Conservation (phyloP, 1,140 invertebrate genomes). For the Prorops nasuta region DNA sequence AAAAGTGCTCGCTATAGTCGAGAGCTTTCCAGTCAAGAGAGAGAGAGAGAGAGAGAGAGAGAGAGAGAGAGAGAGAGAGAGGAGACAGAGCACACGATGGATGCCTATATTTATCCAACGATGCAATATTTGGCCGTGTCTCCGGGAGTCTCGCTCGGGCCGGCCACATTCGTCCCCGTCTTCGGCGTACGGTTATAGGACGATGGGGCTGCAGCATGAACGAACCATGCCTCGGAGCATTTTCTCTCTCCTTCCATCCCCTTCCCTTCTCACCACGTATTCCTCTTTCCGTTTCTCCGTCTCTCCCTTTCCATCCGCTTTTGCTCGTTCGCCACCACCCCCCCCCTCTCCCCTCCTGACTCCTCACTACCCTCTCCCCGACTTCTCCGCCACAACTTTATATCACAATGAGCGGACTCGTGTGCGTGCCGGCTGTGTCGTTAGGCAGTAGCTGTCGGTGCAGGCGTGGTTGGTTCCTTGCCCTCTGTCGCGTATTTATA, state of each 20-base stretch:
- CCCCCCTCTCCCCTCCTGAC: not conserved
- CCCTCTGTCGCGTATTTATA: constrained; percentile 39
- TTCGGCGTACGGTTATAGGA: constrained; percentile 26
- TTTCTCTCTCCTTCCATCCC: not conserved
- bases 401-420: constrained; percentile 41
- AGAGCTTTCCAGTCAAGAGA: too few species aligned
- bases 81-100: constrained; percentile 10
- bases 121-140: constrained; percentile 36
- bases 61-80: not conserved
- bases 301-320: not conserved
- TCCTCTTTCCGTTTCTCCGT: not conserved
- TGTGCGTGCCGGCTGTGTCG: constrained; percentile 39
- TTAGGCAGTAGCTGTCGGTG: constrained; percentile 37
- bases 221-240: too few species aligned
- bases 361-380: constrained; percentile 11
- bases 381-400: constrained; percentile 30
- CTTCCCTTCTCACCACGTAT: not conserved
- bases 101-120: constrained; percentile 36
- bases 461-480: constrained; percentile 38
- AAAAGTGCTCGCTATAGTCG: constrained; percentile 31
- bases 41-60: not conserved
- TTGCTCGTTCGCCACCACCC: too few species aligned
- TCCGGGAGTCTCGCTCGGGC: constrained; percentile 19
- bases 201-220: too few species aligned
- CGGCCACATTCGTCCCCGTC: constrained; percentile 33